Evolutionary conservation across 2,888 invertebrate species (phyloP), one percentile per base, ranked within the genome.

Genomic region (Rapana venosa): DNA sequence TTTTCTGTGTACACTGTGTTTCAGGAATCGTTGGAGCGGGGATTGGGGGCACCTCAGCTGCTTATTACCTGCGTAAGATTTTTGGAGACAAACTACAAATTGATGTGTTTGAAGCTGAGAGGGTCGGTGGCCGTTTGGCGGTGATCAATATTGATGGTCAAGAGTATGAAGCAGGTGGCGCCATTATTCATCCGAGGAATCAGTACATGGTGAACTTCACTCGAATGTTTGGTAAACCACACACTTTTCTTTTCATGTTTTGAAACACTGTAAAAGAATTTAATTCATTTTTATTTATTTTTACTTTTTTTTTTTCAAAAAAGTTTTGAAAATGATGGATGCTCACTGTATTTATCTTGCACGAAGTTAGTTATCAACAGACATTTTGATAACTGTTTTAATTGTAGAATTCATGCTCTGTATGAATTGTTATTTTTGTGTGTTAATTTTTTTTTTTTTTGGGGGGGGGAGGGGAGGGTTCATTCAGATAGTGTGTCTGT

Each of bases 21-120:
- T 66, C 94, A 97, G 97, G 97, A 66, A 96, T 97, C 61, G 96
- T 97, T 91, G 97, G 97, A 30, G 97, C 97, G 85, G 97, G 97
- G 15, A 97, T 97, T 86, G 97, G 97, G 77, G 97, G 97, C 47
- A 96, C 97, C 2, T 96, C 97, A 0, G 95, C 97, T 30, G 97
- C 97, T 0, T 97, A 97, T 94, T 97, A 97, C 93, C 94, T 97
- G 15, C 95, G 96, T 20, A 95, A 97, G 93, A 93, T 96, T 32
- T 95, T 96, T 92, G 95, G 94, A 13, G 92, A 94, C 95, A 94
- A 96, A 88, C 94, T 96, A 11, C 93, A 96, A 0, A 97, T 97
- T 87, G 97, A 97, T 93, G 93, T 97, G 17, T 97, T 96, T 94
- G 97, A 97, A 94, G 95, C 95, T 61, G 95, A 96, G 35, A 94